Evolutionary conservation across 2,888 invertebrate genomes (phyloP).

Genomic region (Phengaris arion): DNA sequence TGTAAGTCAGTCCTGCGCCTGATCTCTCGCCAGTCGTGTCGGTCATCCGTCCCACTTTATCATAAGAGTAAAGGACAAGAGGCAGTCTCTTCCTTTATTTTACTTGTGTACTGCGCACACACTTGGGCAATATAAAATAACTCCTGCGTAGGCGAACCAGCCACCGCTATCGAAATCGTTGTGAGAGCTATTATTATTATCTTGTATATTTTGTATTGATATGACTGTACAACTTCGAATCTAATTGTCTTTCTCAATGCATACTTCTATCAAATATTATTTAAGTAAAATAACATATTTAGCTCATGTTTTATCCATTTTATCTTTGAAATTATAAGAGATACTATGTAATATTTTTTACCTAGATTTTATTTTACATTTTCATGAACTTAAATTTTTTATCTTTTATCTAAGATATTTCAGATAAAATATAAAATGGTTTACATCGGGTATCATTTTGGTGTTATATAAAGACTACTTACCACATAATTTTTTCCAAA

Average conservation of each 20-base stretch:
- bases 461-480: slow-evolving; percentile 7
- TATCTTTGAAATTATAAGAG: background rate
- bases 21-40: too few relatives aligned
- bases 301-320: background rate
- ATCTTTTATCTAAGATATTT: background rate
- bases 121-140: too few relatives aligned
- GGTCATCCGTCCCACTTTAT: too few relatives aligned
- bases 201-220: background rate
- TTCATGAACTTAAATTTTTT: too few relatives aligned
- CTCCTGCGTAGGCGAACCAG: too few relatives aligned
- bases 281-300: slow-evolving; percentile 10
- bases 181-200: too few relatives aligned
- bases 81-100: too few relatives aligned
- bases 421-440: too few relatives aligned
- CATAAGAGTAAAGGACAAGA: too few relatives aligned
- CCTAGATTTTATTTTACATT: background rate
- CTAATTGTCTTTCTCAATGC: slow-evolving; percentile 11
- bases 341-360: background rate
- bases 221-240: slow-evolving; percentile 7
- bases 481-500: slow-evolving; percentile 22
- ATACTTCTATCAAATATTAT: slow-evolving; percentile 14
- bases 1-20: too few relatives aligned
- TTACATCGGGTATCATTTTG: background rate
- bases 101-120: too few relatives aligned
- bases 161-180: too few relatives aligned